Base-by-base conservation (phyloP, 2,888 invertebrate species). In the Chydorus sphaericus region DNA sequence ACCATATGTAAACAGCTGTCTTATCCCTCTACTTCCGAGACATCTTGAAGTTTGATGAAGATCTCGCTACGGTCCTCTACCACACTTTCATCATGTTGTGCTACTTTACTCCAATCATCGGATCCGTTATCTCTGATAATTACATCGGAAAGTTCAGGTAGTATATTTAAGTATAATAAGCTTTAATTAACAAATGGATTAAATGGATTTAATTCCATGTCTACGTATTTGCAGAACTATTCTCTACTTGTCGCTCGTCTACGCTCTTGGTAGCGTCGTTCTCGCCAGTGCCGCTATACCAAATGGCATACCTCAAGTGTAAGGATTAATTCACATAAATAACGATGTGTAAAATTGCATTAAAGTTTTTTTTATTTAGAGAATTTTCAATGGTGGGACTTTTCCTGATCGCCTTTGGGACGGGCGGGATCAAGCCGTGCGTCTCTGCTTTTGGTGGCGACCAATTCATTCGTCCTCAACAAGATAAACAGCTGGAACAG, bases 361-460 rank as follows among this genome's bases (percentile, higher is more conserved):
- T 8, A 14, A 33, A 18, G 28, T 30, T 4, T 16, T 54, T 16
- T 30, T 56, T 55, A 49, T 60, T 6, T 62, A 73, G 72, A 59
- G 59, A 63, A 52, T 68, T 74, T 33, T 69, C 73, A 4, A 65
- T 73, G 57, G 61, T 73, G 29, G 76, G 75, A 0, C 65, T 78
- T 37, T 59, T 72, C 2, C 64, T 77, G 57, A 88, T 96, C 63
- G 91, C 91, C 0, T 64, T 92, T 14, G 93, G 92, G 0, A 91
- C 92, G 0, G 94, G 94, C 1, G 93, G 93, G 1, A 96, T 96
- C 63, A 96, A 96, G 66, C 93, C 94, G 0, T 94, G 93, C 65
- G 93, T 96, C 0, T 78, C 90, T 0, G 89, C 94, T 0, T 94
- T 96, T 68, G 96, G 94, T 1, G 94, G 93, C 0, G 94, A 96